Base-by-base conservation (phyloP, 1,140 invertebrate species). In the Chionoecetes opilio region DNA sequence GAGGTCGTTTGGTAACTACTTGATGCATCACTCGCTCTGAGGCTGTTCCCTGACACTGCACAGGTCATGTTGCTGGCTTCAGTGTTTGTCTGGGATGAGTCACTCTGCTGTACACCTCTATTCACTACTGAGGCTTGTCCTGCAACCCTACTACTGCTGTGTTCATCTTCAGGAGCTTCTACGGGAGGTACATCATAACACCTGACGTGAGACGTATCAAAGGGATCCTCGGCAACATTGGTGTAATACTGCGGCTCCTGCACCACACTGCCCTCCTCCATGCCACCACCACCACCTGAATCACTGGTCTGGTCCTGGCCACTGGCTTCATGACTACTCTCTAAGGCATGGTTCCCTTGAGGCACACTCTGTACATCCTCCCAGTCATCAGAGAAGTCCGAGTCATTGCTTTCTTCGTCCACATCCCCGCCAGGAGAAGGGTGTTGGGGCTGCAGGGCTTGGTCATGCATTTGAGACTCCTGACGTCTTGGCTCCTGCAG, bases 181-280 rank as follows among this genome's bases (percentile, higher is more conserved):
- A 89, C 34, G 89, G 95, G 91, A 96, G 96, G 37, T 96, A 82
- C 46, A 96, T 95, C 93, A 97, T 96, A 90, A 96, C 96, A 96
- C 94, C 96, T 37, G 97, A 94, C 31, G 96, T 97, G 96, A 96
- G 96, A 96, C 97, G 97, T 41, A 97, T 93, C 97, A 97, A 97
- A 96, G 97, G 97, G 97, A 97, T 97, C 46, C 97, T 97, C 34
- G 3, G n/a, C 92, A 53, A 89, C 95, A 53, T 63, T 95, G 21
- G 82, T 37, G 21, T 92, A 86, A 75, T 89, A 41, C 82, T 53
- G 63, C 0, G 26, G 38, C 21, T 75, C 63, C 21, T 75, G 63
- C 46, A 1, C 21, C 8, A 14, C 9, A 11, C 11, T 17, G 21
- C 46, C 21, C 46, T 53, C 46, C 46, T 53, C 9, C 46, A 53